These are phyloP conservation scores for Eucidaris tribuloides DNA, from an alignment of 35 echinoderm and acorn worm genomes.

Conservation along the genomic window DNA sequence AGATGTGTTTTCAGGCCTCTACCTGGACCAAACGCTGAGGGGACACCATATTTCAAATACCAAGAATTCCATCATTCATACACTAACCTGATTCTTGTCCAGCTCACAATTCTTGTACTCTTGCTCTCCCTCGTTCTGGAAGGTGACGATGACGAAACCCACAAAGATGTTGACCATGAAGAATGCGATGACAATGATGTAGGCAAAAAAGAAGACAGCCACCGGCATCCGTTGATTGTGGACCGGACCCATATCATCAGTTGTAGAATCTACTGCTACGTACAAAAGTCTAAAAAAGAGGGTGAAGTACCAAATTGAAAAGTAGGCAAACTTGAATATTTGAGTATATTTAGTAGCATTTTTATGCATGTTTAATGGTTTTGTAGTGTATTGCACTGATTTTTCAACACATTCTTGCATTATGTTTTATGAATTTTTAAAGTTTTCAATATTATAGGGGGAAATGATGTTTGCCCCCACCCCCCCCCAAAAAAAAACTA, in stretches of 20 bases:
- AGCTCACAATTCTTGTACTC: conserved; percentile 99
- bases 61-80: too few relatives aligned
- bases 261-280: conserved; percentile 81
- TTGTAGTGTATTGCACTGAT: too few relatives aligned
- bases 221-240: conserved; percentile 81
- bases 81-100: conserved; percentile 94
- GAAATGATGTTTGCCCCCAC: too few relatives aligned
- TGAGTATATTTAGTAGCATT: too few relatives aligned
- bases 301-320: background rate
- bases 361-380: too few relatives aligned
- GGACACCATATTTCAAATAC: too few relatives aligned
- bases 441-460: too few relatives aligned
- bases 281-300: conserved; percentile 79
- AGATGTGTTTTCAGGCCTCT: too few relatives aligned
- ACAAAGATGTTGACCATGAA: conserved; percentile 99
- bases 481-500: too few relatives aligned
- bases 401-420: too few relatives aligned
- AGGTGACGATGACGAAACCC: conserved; percentile 99
- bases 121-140: conserved; percentile 98
- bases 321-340: background rate
- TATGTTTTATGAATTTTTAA: too few relatives aligned
- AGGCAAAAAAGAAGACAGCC: conserved; percentile 92
- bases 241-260: conserved; percentile 68
- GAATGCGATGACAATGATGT: conserved; percentile 98
- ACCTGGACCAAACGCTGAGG: too few relatives aligned